Evolutionary conservation across 2,113 vertebrate species (phyloP).

Genomic region (Mesoclemmys tuberculata): DNA sequence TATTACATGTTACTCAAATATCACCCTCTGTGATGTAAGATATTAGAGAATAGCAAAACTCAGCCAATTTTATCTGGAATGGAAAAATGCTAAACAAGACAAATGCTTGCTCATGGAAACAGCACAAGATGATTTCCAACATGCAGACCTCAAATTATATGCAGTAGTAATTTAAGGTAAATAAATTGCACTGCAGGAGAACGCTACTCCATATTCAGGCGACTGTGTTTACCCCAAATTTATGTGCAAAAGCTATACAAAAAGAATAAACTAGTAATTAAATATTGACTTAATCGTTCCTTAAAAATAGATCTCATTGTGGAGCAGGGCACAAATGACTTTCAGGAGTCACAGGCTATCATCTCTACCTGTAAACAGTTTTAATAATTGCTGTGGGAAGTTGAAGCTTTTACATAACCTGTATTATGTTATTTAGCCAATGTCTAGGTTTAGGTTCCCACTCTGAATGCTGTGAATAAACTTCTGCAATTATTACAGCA

Average conservation of each 20-base stretch:
- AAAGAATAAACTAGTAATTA: background rate
- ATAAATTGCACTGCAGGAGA: background rate
- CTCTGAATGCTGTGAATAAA: background rate
- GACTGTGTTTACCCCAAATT: background rate
- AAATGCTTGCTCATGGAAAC: background rate
- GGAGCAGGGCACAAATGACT: background rate
- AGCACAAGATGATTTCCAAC: background rate
- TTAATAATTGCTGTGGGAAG: background rate
- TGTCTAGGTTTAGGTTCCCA: background rate
- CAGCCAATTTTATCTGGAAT: background rate
- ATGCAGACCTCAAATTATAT: background rate
- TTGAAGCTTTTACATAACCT: background rate
- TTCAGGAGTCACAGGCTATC: background rate
- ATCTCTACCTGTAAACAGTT: background rate
- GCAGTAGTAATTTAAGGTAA: background rate
- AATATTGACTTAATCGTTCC: background rate
- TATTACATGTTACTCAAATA: constrained; percentile 31
- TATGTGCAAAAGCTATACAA: background rate
- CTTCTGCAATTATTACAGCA: background rate
- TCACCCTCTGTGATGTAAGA: constrained; percentile 38
- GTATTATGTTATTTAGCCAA: background rate
- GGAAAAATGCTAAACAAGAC: background rate
- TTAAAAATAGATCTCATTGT: background rate
- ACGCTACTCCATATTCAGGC: background rate
- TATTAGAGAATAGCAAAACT: background rate